These are phyloP conservation scores for Agonum fuliginosum DNA, from an alignment of 2,888 invertebrate genomes.

Conservation along the genomic window DNA sequence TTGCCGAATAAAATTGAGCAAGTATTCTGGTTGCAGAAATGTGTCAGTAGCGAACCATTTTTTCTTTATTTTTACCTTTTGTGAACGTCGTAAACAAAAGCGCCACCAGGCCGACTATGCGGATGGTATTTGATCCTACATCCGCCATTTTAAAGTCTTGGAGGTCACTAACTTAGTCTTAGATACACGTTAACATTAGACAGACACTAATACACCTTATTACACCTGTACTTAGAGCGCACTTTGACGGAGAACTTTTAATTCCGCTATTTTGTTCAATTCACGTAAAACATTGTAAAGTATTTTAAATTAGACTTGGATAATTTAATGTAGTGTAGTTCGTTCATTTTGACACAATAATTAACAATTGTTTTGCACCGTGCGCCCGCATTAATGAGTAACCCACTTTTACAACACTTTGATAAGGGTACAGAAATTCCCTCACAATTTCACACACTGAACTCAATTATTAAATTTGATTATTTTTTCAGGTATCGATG, in stretches of 20 bases:
- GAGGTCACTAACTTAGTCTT: slow-evolving; percentile 57
- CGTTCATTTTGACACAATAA: background rate
- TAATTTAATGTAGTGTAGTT: background rate
- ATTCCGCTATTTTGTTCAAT: slow-evolving; percentile 21
- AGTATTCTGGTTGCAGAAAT: background rate
- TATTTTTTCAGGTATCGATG: too few relatives aligned
- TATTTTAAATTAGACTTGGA: background rate
- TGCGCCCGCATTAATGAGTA: slow-evolving; percentile 8
- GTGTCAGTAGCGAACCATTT: background rate
- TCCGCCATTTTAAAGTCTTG: slow-evolving; percentile 48
- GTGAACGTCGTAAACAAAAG: slow-evolving; percentile 38
- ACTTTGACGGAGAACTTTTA: background rate
- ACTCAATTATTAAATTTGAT: too few relatives aligned
- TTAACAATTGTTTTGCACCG: background rate
- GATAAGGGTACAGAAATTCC: background rate
- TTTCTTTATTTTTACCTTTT: slow-evolving; percentile 44
- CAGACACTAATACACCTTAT: slow-evolving; percentile 46
- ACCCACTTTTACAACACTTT: background rate
- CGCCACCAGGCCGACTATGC: slow-evolving; percentile 50
- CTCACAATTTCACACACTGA: too few relatives aligned
- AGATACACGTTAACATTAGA: slow-evolving; percentile 45
- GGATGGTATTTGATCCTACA: slow-evolving; percentile 47
- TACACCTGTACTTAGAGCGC: slow-evolving; percentile 31
- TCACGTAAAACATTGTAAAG: slow-evolving; percentile 18
- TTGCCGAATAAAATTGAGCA: background rate